Base-by-base conservation (phyloP, 2,113 vertebrate genomes). In the Larimichthys polyactis region DNA sequence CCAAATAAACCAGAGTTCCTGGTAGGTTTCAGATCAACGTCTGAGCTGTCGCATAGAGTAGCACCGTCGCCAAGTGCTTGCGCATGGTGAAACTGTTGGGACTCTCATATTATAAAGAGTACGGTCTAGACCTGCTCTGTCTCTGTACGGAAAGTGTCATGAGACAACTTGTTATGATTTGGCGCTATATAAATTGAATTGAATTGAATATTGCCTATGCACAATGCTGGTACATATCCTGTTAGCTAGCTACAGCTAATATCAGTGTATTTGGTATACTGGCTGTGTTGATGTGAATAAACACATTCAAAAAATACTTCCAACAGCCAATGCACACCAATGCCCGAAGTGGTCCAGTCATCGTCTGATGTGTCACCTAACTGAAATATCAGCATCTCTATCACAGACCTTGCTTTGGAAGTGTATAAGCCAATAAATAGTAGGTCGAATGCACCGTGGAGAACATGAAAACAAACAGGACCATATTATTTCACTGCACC, bases 341-440 rank as follows among this genome's bases (percentile, higher is more conserved):
- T 16, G 7, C 10, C 9, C 17, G 5, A 24, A 16, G 10, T 40
- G 52, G 60, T 66, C 15, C 17, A 46, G 24, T 43, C 5, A 36
- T 12, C 3, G 7, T 51, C 27, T 19, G 58, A 54, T 75, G 32
- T 20, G 20, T 27, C 3, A 9, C 40, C 11, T 17, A 43, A 12
- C 3, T 79, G 27, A n/a, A 40, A 51, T 69, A 36, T 62, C 27
- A 68, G 43, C 15, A 60, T 66, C n/a, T 16, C 36, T 15, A 57
- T 65, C 44, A 32, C 32, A 32, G 43, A 36, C 1, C 19, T 15
- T 44, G 22, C 17, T 52, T 51, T 51, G 16, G 12, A 52, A 32
- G 19, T n/a, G 55, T n/a, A 67, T 11, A 66, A 66, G 74, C 10
- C 52, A 71, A 52, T 32, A 36, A 59, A 65, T 59, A 77, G 59